phyloP scores from a whole-genome alignment of 1,140 invertebrate genomes.

The Anoplophora glabripennis region DNA sequence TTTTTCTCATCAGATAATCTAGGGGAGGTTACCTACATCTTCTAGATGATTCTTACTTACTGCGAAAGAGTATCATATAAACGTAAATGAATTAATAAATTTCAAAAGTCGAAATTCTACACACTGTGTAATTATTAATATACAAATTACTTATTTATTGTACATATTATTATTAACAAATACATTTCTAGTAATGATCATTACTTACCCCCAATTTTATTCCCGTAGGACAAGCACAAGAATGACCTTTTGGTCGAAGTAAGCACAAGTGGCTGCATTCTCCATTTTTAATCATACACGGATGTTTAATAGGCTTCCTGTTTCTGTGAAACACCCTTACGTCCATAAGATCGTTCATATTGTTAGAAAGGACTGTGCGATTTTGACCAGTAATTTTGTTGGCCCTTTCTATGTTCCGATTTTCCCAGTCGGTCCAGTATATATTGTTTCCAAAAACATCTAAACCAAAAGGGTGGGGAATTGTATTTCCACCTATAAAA shows the following conservation, averaged over 20 bases:
- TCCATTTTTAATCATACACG: slow-evolving; percentile 78
- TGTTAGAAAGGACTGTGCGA: slow-evolving; percentile 61
- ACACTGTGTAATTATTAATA: too few species aligned
- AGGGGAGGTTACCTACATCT: too few species aligned
- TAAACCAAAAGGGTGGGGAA: slow-evolving; percentile 83
- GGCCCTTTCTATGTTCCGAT: slow-evolving; percentile 70
- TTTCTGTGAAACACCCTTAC: slow-evolving; percentile 77
- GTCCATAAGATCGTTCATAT: slow-evolving; percentile 77
- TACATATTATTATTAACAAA: not conserved
- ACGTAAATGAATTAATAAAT: too few species aligned
- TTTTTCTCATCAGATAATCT: too few species aligned
- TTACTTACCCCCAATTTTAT: slow-evolving; percentile 64
- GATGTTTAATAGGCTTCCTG: slow-evolving; percentile 54
- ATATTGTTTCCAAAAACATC: slow-evolving; percentile 80
- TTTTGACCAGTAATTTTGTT: slow-evolving; percentile 72
- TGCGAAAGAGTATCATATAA: too few species aligned
- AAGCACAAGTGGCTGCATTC: slow-evolving; percentile 88
- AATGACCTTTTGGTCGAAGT: slow-evolving; percentile 66
- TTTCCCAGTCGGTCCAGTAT: slow-evolving; percentile 87
- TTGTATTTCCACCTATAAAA: slow-evolving; percentile 43
- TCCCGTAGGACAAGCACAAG: slow-evolving; percentile 87
- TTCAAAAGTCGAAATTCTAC: too few species aligned
- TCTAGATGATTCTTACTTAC: too few species aligned
- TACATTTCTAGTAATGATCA: slow-evolving; percentile 1
- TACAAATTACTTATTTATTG: too few species aligned